Evolutionary conservation across 1,140 invertebrate genomes (phyloP), one percentile per base, ranked within the genome.

Genomic region (Chrysomallon squamiferum): DNA sequence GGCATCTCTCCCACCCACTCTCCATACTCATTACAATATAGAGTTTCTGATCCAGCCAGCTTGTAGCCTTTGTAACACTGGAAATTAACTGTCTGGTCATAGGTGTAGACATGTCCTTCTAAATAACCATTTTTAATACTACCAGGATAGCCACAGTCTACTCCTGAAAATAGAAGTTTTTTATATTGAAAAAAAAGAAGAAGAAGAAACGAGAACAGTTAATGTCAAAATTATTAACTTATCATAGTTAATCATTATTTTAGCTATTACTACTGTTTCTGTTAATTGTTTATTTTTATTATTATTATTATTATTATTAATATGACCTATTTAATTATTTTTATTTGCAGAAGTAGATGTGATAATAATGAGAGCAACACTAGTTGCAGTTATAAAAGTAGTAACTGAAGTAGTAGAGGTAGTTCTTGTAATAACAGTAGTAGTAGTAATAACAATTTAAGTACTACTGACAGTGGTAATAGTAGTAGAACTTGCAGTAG

Each of bases 81-180:
- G 69, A 86, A 87, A 2, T 74, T 61, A 0, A 84, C 71, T 29
- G 81, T 84, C 68, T 89, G 88, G 9, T 85, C 84, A 67, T 86
- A 91, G 25, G 72, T 84, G 72, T 87, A 90, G 0, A 81, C 92
- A 0, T 89, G 80, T 68, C 96, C 95, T 33, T 90, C 89, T 4
- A 92, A 87, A 20, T 89, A 88, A 15, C 95, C 95, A 78, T 95
- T 94, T 0, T 90, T 86, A 62, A 96, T 84, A 0, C 91, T 89
- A 18, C 92, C 88, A 2, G 97, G 91, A 79, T 92, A 90, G 7
- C 93, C 94, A 83, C 95, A 97, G 74, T 96, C 93, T 50, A 97
- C 90, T 82, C 92, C 94, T 96, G 76, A 20, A 77, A 69, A 63
- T 71, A 18, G 45, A 52, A 38, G 22, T 2, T 45, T 0, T 15